These are phyloP conservation scores for Athetis lepigone DNA, from an alignment of 2,888 invertebrate genomes.

Conservation along the genomic window DNA sequence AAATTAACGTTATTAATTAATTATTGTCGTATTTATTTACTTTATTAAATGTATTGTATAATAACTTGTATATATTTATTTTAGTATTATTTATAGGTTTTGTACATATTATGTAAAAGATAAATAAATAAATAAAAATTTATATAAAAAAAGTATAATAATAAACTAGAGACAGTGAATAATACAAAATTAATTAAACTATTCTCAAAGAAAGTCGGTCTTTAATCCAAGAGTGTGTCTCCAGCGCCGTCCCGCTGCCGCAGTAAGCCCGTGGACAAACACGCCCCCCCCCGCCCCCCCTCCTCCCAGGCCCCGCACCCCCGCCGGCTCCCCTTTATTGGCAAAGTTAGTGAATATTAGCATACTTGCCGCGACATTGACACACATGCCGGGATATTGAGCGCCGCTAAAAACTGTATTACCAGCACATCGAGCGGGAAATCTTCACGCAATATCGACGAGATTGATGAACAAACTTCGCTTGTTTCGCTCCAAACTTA, in stretches of 20 bases:
- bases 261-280: constrained; percentile 58
- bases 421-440: constrained; percentile 51
- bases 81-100: too few species aligned
- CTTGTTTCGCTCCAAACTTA: constrained; percentile 24
- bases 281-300: constrained; percentile 10
- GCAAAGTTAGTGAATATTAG: constrained; percentile 75
- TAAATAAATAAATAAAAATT: too few species aligned
- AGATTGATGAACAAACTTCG: constrained; percentile 57
- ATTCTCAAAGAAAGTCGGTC: constrained; percentile 27
- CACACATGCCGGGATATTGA: constrained; percentile 69
- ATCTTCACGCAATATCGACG: constrained; percentile 49
- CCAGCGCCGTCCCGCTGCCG: constrained; percentile 19
- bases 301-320: constrained; percentile 17
- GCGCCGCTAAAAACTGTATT: constrained; percentile 62
- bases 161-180: too few species aligned
- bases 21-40: too few species aligned
- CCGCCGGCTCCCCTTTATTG: constrained; percentile 66
- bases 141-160: too few species aligned
- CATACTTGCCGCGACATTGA: constrained; percentile 71
- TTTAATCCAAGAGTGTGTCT: constrained; percentile 21
- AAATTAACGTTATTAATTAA: too few species aligned
- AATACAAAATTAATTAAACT: constrained; percentile 41
- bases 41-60: too few species aligned
- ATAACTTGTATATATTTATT: too few species aligned
- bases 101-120: too few species aligned